A percentile compares a stretch with the other conserved stretches of the same genome.
Conservation (phyloP, 1,140 invertebrate genomes). For the Hycleus cichorii region DNA sequence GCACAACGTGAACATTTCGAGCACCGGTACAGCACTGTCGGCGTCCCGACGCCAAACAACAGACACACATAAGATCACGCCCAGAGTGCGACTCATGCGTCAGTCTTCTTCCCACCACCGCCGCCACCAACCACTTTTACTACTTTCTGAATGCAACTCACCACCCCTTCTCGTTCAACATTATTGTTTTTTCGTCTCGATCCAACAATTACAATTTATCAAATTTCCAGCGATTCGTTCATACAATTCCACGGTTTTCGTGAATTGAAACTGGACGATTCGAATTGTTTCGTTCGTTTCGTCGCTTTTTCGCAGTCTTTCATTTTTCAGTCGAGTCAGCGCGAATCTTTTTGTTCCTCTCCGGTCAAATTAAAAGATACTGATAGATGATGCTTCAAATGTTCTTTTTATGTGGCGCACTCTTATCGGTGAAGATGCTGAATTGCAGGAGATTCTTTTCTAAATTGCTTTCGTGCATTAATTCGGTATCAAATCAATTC, state of each 20-base stretch:
- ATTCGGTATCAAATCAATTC: too few relatives aligned
- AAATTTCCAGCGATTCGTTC: too few relatives aligned
- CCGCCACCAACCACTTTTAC: background rate
- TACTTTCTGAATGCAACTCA: background rate
- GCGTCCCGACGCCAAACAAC: constrained; percentile 1
- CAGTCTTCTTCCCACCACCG: background rate
- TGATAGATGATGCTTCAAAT: background rate
- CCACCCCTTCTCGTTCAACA: too few relatives aligned
- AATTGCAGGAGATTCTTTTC: too few relatives aligned
- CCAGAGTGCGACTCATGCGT: constrained; percentile 13
- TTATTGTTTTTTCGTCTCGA: too few relatives aligned
- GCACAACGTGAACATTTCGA: constrained; percentile 37
- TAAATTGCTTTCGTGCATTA: too few relatives aligned
- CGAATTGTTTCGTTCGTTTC: too few relatives aligned
- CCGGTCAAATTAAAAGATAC: background rate
- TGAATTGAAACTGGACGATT: too few relatives aligned
- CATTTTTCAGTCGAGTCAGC: background rate
- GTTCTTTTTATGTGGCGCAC: background rate
- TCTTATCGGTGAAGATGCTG: too few relatives aligned
- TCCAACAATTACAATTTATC: too few relatives aligned
- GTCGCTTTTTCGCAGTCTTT: too few relatives aligned
- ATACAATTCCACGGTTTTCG: too few relatives aligned
- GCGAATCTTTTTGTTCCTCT: background rate
- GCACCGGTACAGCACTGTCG: constrained; percentile 6
- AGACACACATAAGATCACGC: constrained; percentile 5